These are phyloP conservation scores for Teleopsis dalmanni DNA, from an alignment of 1,140 invertebrate species.

Conservation along the genomic window DNA sequence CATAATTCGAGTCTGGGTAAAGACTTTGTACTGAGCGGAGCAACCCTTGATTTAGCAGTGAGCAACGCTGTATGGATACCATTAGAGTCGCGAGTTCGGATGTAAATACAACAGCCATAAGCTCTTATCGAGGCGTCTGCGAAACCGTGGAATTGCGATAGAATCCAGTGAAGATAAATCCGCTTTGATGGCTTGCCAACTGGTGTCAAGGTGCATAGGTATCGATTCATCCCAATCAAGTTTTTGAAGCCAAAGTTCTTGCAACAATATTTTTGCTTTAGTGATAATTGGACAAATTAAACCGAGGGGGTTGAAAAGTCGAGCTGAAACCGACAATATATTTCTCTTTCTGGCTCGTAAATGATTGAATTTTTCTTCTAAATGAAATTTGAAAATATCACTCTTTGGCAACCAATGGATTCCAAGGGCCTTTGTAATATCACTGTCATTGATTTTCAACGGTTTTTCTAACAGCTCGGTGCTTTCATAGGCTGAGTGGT, in stretches of 20 bases:
- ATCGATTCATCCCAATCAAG: constrained; percentile 44
- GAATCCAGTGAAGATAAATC: constrained; percentile 11
- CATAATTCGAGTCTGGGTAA: constrained; percentile 17
- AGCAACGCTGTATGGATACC: constrained; percentile 4
- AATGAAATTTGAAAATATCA: constrained; percentile 1
- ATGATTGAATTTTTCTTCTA: not conserved
- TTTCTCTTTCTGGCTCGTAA: no score
- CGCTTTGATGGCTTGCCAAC: constrained; percentile 17
- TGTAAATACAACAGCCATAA: constrained; percentile 36
- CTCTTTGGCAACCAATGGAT: not conserved
- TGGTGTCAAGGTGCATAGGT: constrained; percentile 16
- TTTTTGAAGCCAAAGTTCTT: constrained; percentile 39
- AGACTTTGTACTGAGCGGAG: constrained; percentile 12
- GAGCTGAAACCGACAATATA: constrained; percentile 20
- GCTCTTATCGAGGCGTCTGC: constrained; percentile 32
- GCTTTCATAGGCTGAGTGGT: not conserved
- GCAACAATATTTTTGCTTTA: constrained; percentile 42
- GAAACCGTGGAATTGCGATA: constrained; percentile 26
- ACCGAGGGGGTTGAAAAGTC: constrained; percentile 46
- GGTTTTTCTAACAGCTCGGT: not conserved
- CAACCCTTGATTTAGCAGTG: constrained; percentile 13
- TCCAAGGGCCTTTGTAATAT: not conserved
- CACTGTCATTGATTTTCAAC: not conserved
- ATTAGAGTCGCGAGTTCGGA: constrained; percentile 14
- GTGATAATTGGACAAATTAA: constrained; percentile 39